Base-by-base conservation (phyloP, 2,888 invertebrate genomes). In the Dicycla oo region DNA sequence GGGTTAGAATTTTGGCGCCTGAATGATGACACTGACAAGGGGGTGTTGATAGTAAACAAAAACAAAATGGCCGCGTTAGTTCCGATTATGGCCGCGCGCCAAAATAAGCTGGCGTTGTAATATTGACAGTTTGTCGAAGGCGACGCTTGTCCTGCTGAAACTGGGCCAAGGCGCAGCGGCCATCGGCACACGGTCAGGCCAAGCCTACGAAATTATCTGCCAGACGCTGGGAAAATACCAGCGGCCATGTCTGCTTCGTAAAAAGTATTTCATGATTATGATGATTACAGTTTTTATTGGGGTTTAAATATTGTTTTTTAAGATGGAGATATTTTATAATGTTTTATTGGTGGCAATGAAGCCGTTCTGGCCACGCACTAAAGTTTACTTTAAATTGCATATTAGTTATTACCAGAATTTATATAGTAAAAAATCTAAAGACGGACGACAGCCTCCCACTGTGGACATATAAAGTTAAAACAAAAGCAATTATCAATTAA, bases 101-200 rank as follows among this genome's bases (percentile, higher is more conserved):
- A 45, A 18, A 45, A 20, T 6, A 45, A 45, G 45, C 20, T 40
- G 20, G 45, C 47, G 2, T 13, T 26, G 23, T 66, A 66, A 73
- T 65, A 80, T 51, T 67, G 66, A 82, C 63, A 73, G 80, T 61
- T 49, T n/a, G 45, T 79, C 18, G 65, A 63, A 70, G 78, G 70
- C 66, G 68, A 82, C 68, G 69, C 43, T 72, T 81, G 86, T 84
- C 83, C 85, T 78, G 86, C 57, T 69, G 45, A 57, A 81, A 78
- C 72, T 78, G 65, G 85, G 87, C 84, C 87, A 87, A 86, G 87
- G 87, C 62, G 75, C 66, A 61, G 60, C 78, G 72, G 80, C 69
- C 74, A 73, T 73, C 62, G 71, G 57, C 68, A 73, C 81, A 80
- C 77, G 81, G 86, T 70, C 86, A 75, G 64, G 78, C 84, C 84